Evolutionary conservation across 2,797 vertebrate genomes (phyloP), one percentile per base, ranked within the genome.

Genomic region (Phrynocephalus guinanensis): DNA sequence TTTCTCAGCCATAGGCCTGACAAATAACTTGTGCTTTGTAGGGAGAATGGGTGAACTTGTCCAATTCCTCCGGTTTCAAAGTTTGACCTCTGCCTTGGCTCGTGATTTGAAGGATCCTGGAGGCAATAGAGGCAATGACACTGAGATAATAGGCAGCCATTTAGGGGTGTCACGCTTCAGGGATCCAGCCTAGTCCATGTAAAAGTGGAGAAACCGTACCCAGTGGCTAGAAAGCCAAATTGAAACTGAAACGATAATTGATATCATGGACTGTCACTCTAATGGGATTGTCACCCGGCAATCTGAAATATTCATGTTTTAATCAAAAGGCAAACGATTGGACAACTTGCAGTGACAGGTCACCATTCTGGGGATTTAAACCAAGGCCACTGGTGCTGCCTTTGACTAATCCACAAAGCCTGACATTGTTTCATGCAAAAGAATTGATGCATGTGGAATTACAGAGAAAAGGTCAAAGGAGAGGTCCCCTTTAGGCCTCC

Each of bases 91-190:
- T 92, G 67, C 88, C 94, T 87, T 91, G 93, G 90, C 88, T 94
- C 95, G 90, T 96, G 93, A 96, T 97, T 97, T 94, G 93, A 94
- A 92, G 87, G 94, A 90, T 93, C 96, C 90, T 90, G 92, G 96
- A 96, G 96, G 94, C 95, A 95, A 92, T 96, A 93, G 94, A 96
- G 92, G 94, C 96, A 95, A 95, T 97, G 97, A 97, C 97, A 97
- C 95, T 95, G 95, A 91, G 95, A 96, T 98, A 98, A 98, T 97
- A 96, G 97, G 94, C 95, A 97, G 93, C 97, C 97, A 96, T 98
- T 97, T 97, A 95, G 96, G 95, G 95, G 95, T 97, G 97, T 98
- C 97, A 95, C 91, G 96, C 96, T 97, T 97, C 91, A 95, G 90
- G 94, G 96, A 96, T 95, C 94, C 90, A 96, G 93, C 93, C 93